Base-by-base conservation (phyloP, 1,140 invertebrate species). In the Nephila pilipes region DNA sequence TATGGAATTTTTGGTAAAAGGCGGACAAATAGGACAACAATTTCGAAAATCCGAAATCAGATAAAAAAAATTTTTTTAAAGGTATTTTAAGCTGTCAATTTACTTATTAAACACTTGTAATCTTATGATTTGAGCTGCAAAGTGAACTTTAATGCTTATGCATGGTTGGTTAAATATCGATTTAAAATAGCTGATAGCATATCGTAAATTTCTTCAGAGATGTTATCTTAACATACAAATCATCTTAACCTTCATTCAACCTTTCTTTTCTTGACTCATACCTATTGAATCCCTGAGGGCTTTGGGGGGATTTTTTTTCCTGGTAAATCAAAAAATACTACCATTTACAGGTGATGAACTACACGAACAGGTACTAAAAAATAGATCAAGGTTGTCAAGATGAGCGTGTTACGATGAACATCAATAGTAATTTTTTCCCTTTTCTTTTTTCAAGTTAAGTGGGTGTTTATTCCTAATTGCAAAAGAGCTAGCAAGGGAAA, bases 231-330 rank as follows among this genome's bases (percentile, higher is more conserved):
- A 46, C 46, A 46, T 10, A 75, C 69, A 75, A 32, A 75, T 75
- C 32, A 36, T 75, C 32, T 75, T 75, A 75, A 75, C 69, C 69
- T 75, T 75, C 69, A 75, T 36, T 4, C 18, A 75, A 75, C 69
- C 69, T 75, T 75, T 29, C 29, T 20, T 75, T 36, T 75, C 14
- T 18, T 36, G 6, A 29, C 29, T 16, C 29, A 75, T 75, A 29
- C 29, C 6, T 75, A 18, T 75, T 14, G 18, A 32, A 75, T 75
- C 69, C 69, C 69, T 32, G 14, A 29, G 63, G 69, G 69, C 69
- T 32, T 75, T 75, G 3, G 5, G 29, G 6, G 6, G 5, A 36
- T 75, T 75, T 75, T 75, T 75, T 29, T 29, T 32, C 25, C 14
- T 75, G 69, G 18, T 20, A 75, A 75, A 29, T 16, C 2, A 46